Base-by-base conservation (phyloP, 2,113 vertebrate genomes). In the Suncus etruscus region DNA sequence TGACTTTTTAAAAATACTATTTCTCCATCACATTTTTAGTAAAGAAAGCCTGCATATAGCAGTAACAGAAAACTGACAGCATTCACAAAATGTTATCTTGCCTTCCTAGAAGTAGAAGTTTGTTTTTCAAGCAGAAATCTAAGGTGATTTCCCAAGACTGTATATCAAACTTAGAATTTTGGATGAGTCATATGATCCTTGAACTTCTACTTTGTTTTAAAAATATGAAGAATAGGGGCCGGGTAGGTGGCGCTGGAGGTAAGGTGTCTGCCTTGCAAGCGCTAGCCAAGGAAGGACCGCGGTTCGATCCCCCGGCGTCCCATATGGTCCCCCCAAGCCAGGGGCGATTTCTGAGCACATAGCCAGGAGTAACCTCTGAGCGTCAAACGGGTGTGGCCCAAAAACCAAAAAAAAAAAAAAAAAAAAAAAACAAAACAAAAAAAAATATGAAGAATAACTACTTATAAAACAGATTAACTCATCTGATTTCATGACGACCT, bases 141-240 rank as follows among this genome's bases (percentile, higher is more conserved):
- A 1, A 83, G 1, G 9, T 83, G 20, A 91, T 79, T 29, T 78
- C 14, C 6, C 24, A 50, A 65, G 24, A 73, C 29, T 74, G 1
- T 29, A 66, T 10, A 73, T 4, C 24, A 87, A 58, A 32, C 66
- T 8, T 65, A 3, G 15, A 73, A 51, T 12, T 66, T n/a, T 58
- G 31, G 16, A 27, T 78, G 72, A 87, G 83, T 15, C 78, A 29
- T 24, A 73, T 48, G 73, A 94, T 31, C 47, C 45, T 29, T 87
- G 32, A 79, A 83, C 0, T 18, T 91, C 68, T 84, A 61, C 48
- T 80, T 45, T 75, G 12, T 74, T 80, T 77, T 24, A 14, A 32
- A 45, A 72, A 73, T 39, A 39, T 54, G 51, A 54, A 54, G 16
- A 54, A 54, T 54, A 54, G 51, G n/a, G n/a, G n/a, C n/a, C n/a